phyloP scores from a whole-genome alignment of 2,888 invertebrate species.

The Abrostola tripartita region DNA sequence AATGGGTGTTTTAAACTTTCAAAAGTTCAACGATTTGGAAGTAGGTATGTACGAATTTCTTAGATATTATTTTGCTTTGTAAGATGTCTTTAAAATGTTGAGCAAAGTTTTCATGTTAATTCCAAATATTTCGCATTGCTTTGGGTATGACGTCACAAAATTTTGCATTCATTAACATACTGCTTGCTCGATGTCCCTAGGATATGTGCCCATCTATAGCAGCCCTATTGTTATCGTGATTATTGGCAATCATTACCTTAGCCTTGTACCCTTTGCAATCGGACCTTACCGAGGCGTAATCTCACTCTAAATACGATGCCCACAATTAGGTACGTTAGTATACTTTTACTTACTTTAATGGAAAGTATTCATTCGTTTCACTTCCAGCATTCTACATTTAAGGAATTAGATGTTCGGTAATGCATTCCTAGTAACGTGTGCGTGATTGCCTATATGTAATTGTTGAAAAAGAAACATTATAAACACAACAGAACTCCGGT shows the following conservation, averaged over 20 bases:
- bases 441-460: slow-evolving; percentile 34
- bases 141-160: neutral
- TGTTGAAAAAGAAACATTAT: slow-evolving; percentile 21
- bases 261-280: slow-evolving; percentile 55
- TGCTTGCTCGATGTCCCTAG: slow-evolving; percentile 10
- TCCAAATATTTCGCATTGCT: neutral
- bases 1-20: slow-evolving; percentile 21
- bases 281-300: slow-evolving; percentile 48
- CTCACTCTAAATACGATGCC: slow-evolving; percentile 20
- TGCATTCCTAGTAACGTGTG: slow-evolving; percentile 33
- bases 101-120: slow-evolving; percentile 5
- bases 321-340: slow-evolving; percentile 8
- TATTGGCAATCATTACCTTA: slow-evolving; percentile 55
- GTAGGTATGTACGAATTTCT: slow-evolving; percentile 7
- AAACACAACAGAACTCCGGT: slow-evolving; percentile 17
- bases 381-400: slow-evolving; percentile 28
- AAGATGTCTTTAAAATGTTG: slow-evolving; percentile 15
- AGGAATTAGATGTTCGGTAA: slow-evolving; percentile 37
- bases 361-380: slow-evolving; percentile 32
- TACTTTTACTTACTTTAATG: slow-evolving; percentile 10
- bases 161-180: slow-evolving; percentile 7
- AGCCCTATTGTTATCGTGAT: slow-evolving; percentile 51
- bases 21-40: slow-evolving; percentile 3
- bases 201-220: slow-evolving; percentile 11
- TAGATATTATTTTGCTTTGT: slow-evolving; percentile 7